Evolutionary conservation across 1,140 invertebrate genomes (phyloP).

Genomic region (Diachasmimorpha longicaudata): DNA sequence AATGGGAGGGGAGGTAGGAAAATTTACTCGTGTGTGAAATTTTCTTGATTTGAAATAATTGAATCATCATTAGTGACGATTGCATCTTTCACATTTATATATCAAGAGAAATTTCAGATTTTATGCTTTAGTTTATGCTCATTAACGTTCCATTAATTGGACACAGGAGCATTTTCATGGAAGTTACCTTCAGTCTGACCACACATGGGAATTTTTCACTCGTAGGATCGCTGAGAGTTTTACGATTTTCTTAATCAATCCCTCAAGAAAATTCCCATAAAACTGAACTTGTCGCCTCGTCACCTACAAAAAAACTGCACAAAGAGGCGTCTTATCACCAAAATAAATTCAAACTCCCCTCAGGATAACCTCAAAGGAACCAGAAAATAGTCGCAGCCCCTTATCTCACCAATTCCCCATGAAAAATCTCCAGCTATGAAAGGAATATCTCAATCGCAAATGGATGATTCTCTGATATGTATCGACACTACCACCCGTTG

Average conservation of each 20-base stretch:
- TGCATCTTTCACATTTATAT: no score
- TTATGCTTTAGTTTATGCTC: no score
- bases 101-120: no score
- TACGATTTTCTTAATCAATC: no score
- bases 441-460: slow-evolving; percentile 23
- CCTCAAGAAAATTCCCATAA: no score
- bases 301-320: neutral
- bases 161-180: no score
- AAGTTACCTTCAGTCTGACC: no score
- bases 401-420: neutral
- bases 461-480: neutral
- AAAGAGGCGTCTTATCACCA: neutral
- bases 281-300: no score
- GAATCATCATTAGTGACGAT: no score
- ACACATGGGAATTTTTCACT: no score
- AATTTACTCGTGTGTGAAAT: neutral
- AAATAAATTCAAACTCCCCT: neutral
- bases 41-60: neutral
- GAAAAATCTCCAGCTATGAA: slow-evolving; percentile 30
- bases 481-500: neutral
- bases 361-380: neutral
- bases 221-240: no score
- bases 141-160: no score
- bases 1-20: neutral
- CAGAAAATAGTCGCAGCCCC: neutral